Conservation (phyloP, 2,113 vertebrate genomes). For the Larimichthys polyactis region DNA sequence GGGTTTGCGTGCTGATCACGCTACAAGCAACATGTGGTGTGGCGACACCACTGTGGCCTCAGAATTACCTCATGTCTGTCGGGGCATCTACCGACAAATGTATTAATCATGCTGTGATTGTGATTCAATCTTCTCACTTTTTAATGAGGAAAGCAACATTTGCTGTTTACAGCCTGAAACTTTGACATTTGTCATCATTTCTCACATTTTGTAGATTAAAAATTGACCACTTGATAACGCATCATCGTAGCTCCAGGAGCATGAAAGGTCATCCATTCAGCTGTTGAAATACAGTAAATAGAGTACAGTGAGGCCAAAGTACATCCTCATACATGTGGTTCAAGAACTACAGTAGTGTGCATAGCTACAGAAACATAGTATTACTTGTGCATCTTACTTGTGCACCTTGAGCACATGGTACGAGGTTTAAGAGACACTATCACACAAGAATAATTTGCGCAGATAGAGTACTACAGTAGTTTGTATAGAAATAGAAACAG, state of each 20-base stretch:
- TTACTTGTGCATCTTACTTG: neutral
- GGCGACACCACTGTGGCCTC: conserved; percentile 36
- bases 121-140: neutral
- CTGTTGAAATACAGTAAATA: neutral
- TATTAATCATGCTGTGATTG: neutral
- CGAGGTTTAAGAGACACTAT: no score
- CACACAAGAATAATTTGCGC: no score
- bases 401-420: no score
- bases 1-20: conserved; percentile 25
- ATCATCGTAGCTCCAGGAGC: no score
- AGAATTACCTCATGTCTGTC: conserved; percentile 5
- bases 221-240: neutral
- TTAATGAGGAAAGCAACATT: neutral
- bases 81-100: neutral
- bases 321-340: neutral
- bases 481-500: neutral
- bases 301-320: neutral
- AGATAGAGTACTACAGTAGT: neutral
- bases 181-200: neutral
- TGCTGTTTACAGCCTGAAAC: neutral
- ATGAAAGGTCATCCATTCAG: no score
- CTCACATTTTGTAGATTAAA: neutral
- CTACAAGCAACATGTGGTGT: conserved; percentile 12
- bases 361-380: neutral
- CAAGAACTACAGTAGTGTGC: neutral